Conservation (phyloP, 2,797 vertebrate species). For the Diceros bicornis region DNA sequence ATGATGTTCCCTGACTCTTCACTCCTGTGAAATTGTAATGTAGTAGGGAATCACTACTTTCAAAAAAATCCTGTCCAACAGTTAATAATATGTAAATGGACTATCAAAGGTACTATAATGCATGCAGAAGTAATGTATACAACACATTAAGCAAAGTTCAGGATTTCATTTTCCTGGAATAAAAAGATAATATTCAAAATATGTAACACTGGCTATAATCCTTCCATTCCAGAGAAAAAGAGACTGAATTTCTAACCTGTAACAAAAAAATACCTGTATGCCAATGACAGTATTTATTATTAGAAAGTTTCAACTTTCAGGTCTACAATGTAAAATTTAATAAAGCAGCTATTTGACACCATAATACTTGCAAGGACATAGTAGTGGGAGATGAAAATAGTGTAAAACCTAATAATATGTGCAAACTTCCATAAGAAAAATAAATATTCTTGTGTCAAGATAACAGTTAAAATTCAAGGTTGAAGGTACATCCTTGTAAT, state of each 20-base stretch:
- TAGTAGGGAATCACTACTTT: constrained; percentile 30
- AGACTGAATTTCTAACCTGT: constrained; percentile 65
- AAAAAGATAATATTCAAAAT: constrained; percentile 76
- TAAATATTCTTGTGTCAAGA: constrained; percentile 77
- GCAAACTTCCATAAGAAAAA: constrained; percentile 77
- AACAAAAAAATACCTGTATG: neutral
- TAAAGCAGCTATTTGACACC: constrained; percentile 76
- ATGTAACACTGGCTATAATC: constrained; percentile 67
- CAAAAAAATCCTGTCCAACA: constrained; percentile 53
- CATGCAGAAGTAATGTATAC: constrained; percentile 60
- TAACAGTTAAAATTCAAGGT: constrained; percentile 78
- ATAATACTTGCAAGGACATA: constrained; percentile 78
- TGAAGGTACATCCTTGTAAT: constrained; percentile 64
- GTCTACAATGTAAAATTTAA: constrained; percentile 75
- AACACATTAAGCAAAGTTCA: constrained; percentile 67
- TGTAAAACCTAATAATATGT: constrained; percentile 73
- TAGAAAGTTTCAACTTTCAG: constrained; percentile 64
- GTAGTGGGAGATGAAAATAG: constrained; percentile 62
- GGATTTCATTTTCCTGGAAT: constrained; percentile 61
- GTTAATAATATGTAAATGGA: constrained; percentile 75
- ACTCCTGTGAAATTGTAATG: constrained; percentile 48
- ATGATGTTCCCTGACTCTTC: neutral
- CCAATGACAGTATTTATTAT: constrained; percentile 72
- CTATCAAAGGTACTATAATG: constrained; percentile 54
- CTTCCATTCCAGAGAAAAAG: constrained; percentile 56